Evolutionary conservation across 2,888 invertebrate species (phyloP).

Genomic region (Pyrochroa serraticornis): DNA sequence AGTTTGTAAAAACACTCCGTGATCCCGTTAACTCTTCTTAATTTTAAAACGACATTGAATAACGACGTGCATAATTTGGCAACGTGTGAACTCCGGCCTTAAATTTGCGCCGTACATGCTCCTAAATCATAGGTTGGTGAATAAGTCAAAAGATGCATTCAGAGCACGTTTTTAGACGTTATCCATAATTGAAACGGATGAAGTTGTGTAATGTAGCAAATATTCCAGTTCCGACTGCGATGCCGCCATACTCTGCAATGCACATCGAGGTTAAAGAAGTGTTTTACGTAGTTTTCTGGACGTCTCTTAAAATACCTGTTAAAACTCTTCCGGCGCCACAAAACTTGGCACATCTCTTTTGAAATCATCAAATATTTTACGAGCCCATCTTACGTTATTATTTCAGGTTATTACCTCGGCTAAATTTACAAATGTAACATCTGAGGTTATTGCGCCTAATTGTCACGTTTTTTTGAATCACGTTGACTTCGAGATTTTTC

Average conservation of each 20-base stretch:
- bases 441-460: constrained; percentile 4
- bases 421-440: constrained; percentile 2
- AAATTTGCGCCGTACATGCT: too few relatives aligned
- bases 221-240: neutral
- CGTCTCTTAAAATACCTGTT: neutral
- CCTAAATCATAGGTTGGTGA: too few relatives aligned
- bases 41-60: too few relatives aligned
- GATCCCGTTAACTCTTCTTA: too few relatives aligned
- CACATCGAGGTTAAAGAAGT: neutral
- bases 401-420: neutral
- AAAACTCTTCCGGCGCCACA: constrained; percentile 1
- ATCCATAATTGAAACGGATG: neutral
- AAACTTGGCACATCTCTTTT: neutral
- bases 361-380: neutral
- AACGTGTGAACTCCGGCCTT: too few relatives aligned
- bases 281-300: neutral
- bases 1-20: too few relatives aligned
- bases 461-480: constrained; percentile 4
- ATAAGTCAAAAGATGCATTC: too few relatives aligned
- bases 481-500: neutral
- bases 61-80: too few relatives aligned
- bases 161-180: too few relatives aligned
- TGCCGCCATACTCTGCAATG: neutral
- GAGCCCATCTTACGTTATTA: neutral
- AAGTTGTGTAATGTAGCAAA: neutral